Evolutionary conservation across 2,888 invertebrate genomes (phyloP).

Genomic region (Labia minor): DNA sequence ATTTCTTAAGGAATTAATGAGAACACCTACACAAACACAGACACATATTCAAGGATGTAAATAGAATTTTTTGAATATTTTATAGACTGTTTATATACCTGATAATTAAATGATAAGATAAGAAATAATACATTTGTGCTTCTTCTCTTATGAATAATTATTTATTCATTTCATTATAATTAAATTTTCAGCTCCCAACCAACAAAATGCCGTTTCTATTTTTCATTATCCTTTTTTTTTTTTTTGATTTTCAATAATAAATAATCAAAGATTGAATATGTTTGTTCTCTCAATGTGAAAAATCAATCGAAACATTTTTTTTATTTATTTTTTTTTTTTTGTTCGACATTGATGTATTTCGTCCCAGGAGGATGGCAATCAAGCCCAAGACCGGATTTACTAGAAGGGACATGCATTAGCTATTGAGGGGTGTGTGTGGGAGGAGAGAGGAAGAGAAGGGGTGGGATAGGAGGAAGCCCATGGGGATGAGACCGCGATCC

Average conservation of each 20-base stretch:
- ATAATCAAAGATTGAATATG: no score
- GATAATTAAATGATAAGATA: conserved; percentile 3
- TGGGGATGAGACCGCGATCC: background rate
- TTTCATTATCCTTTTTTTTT: no score
- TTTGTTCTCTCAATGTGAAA: background rate
- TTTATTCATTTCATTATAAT: no score
- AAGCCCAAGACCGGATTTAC: conserved; percentile 13
- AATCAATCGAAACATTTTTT: background rate
- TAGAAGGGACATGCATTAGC: background rate
- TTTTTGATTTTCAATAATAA: no score
- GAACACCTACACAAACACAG: no score
- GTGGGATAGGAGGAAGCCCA: background rate
- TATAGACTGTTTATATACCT: background rate
- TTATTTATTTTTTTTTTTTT: background rate
- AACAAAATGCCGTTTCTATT: no score
- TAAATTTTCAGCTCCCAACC: no score
- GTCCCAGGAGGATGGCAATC: conserved; percentile 2
- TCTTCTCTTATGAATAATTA: no score
- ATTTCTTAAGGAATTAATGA: no score
- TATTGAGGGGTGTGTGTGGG: background rate
- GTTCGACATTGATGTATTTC: background rate
- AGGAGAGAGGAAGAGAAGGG: no score
- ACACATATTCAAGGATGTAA: no score
- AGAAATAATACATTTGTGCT: no score
- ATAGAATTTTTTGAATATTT: background rate